Conservation (phyloP, 2,888 invertebrate genomes). For the Scaptomyza cyrtandrae region DNA sequence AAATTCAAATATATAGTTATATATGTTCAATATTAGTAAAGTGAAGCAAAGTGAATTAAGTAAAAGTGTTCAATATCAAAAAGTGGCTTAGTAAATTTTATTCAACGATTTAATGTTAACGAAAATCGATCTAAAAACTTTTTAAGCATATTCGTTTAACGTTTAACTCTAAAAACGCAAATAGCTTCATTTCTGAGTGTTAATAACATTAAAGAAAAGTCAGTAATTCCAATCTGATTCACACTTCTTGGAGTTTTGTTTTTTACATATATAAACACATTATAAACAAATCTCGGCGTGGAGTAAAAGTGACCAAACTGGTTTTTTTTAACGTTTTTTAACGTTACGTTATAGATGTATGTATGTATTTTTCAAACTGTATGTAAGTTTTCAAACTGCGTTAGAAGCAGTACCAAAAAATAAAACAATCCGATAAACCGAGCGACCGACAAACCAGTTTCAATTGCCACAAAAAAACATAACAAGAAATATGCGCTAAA, state of each 20-base stretch:
- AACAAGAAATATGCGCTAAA: conserved; percentile 61
- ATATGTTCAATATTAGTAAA: no score
- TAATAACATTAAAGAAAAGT: background rate
- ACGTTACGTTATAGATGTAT: conserved; percentile 22
- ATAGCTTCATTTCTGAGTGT: no score
- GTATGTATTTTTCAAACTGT: conserved; percentile 12
- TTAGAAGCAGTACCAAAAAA: conserved; percentile 49
- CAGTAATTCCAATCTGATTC: conserved; percentile 10
- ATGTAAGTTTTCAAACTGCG: conserved; percentile 32
- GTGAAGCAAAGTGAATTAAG: no score
- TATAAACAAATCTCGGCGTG: conserved; percentile 51
- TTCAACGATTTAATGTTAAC: no score
- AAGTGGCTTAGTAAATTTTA: no score
- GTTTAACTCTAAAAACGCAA: background rate
- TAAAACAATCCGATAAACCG: conserved; percentile 20
- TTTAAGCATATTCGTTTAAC: background rate
- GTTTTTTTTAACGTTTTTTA: conserved; percentile 65
- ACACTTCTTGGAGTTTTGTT: conserved; percentile 1
- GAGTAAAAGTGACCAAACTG: conserved; percentile 79
- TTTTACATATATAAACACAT: conserved; percentile 23
- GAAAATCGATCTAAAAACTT: no score
- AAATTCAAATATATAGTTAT: background rate
- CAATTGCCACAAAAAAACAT: conserved; percentile 12
- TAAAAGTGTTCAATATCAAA: no score
- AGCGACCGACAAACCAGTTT: conserved; percentile 69